These are phyloP conservation scores for Pherbina coryleti DNA, from an alignment of 2,888 invertebrate species.

Conservation along the genomic window DNA sequence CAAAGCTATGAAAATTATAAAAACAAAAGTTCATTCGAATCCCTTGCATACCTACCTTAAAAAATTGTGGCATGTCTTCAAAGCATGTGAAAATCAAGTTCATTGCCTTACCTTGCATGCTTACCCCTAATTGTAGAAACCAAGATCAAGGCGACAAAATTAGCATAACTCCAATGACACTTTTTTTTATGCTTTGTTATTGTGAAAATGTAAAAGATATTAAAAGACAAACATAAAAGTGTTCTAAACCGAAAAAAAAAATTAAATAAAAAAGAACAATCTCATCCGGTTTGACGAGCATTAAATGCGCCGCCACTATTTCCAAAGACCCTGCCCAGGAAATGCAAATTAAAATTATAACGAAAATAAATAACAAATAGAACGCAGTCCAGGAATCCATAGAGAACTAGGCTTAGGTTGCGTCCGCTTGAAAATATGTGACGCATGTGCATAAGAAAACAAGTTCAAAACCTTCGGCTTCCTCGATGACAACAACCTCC, in stretches of 20 bases:
- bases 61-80: background rate
- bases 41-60: too few species aligned
- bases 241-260: background rate
- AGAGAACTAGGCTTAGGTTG: background rate
- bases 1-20: too few species aligned
- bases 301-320: conserved; percentile 7
- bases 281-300: conserved; percentile 31
- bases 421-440: background rate
- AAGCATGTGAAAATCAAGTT: conserved; percentile 30
- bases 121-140: background rate
- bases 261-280: background rate
- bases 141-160: conserved; percentile 21
- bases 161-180: conserved; percentile 33
- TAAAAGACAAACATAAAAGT: background rate
- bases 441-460: conserved; percentile 7
- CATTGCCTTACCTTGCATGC: conserved; percentile 9
- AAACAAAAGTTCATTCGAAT: too few species aligned
- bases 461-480: conserved; percentile 14
- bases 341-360: conserved; percentile 39
- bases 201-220: too few species aligned
- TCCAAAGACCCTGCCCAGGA: conserved; percentile 8
- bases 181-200: background rate
- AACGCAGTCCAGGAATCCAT: background rate
- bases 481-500: background rate
- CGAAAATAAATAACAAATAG: conserved; percentile 29